Base-by-base conservation (phyloP, 2,888 invertebrate genomes). In the Lasioglossum calceatum region DNA sequence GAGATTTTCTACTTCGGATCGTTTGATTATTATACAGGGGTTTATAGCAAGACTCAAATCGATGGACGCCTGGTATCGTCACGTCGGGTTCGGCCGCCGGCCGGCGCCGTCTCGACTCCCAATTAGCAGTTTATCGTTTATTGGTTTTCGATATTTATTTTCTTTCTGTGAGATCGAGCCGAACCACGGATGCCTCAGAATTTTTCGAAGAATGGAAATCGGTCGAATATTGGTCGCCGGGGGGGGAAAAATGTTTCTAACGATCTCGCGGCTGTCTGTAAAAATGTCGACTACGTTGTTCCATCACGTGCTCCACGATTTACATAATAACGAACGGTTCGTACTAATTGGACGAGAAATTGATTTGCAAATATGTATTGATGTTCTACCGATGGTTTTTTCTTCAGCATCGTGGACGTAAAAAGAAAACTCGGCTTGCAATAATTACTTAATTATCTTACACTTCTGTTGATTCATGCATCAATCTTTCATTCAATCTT, bases 91-190 rank as follows among this genome's bases (percentile, higher is more conserved):
- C 23, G 85, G 77, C 72, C 50, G 19, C 86, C 70, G 81, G 58
- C 75, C 92, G 93, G 91, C 92, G 92, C 92, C 93, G 94, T 94
- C 94, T 94, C 93, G 93, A 89, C 92, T 92, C 89, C 93, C 94
- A 95, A 95, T 95, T 94, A 95, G 93, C 94, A 92, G 92, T 93
- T 94, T 94, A 94, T 93, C 93, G 93, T 93, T 93, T 94, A 94
- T 94, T 93, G 93, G 92, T 94, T 94, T 94, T 92, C 94, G 93
- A 94, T 94, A 94, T 94, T 93, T 94, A 91, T 90, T 89, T 88
- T 87, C 86, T 79, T 88, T 91, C 86, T 77, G 78, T 78, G 73
- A 81, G 82, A 76, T 86, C 84, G 81, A 50, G 47, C 76, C 87
- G 87, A 85, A 79, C 64, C 88, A 27, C 78, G 76, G 71, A 79